Conservation (phyloP, 2,113 vertebrate species). For the Protomyctophum bolini region DNA sequence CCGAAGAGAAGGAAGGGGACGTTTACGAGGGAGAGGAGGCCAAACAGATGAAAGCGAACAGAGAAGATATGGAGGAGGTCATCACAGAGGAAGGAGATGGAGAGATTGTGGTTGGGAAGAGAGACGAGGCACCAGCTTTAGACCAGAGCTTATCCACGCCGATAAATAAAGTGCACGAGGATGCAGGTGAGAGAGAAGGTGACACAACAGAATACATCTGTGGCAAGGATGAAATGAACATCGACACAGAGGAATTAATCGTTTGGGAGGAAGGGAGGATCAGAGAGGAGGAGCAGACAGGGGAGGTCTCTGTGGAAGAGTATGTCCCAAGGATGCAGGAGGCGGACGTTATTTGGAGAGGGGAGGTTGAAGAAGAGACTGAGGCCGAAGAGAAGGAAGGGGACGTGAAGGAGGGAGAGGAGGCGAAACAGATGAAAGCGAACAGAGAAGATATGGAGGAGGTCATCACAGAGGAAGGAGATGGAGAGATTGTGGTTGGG, state of each 20-base stretch:
- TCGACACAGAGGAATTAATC: neutral
- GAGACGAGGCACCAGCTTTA: slow-evolving; percentile 11
- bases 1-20: neutral
- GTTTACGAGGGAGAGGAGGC: slow-evolving; percentile 8
- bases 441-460: slow-evolving; percentile 6
- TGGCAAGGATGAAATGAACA: slow-evolving; percentile 12
- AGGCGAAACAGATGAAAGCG: slow-evolving; percentile 15
- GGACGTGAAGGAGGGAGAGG: neutral
- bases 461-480: slow-evolving; percentile 4
- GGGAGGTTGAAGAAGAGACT: neutral
- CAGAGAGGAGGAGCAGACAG: slow-evolving; percentile 4
- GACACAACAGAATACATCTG: slow-evolving; percentile 9
- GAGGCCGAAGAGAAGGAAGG: neutral
- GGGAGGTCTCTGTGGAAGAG: neutral
- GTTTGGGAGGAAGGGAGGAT: neutral
- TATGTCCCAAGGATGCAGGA: neutral
- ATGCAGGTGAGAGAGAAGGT: neutral
- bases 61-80: slow-evolving; percentile 7
- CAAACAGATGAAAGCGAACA: slow-evolving; percentile 6
- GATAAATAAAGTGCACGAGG: slow-evolving; percentile 27
- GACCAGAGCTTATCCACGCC: slow-evolving; percentile 30
- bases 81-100: slow-evolving; percentile 6
- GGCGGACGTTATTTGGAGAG: slow-evolving; percentile 11
- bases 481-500: neutral
- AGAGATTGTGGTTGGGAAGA: neutral